Conservation (phyloP, 2,113 vertebrate genomes). For the Spea bombifrons region DNA sequence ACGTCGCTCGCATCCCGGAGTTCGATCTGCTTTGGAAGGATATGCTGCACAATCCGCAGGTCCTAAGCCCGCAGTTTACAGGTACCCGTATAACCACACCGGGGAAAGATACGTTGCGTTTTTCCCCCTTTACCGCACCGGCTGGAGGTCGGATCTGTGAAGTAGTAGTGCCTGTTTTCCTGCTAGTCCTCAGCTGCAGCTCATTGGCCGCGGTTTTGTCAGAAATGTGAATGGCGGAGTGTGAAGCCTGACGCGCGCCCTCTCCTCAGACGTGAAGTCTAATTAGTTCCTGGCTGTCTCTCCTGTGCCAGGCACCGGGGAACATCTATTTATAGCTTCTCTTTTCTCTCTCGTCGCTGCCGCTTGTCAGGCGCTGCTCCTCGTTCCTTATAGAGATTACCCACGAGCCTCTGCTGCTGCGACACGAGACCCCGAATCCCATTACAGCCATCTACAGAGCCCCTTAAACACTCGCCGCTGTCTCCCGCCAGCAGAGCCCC, state of each 20-base stretch:
- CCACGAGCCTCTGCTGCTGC: too few species aligned
- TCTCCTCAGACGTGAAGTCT: neutral
- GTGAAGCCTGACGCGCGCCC: neutral
- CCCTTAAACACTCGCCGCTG: too few species aligned
- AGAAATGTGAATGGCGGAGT: neutral
- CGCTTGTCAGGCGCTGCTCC: too few species aligned
- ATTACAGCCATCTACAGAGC: too few species aligned
- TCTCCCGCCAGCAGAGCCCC: too few species aligned
- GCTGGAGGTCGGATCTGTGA: too few species aligned
- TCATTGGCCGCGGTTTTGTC: neutral
- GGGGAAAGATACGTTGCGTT: too few species aligned
- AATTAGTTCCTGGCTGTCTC: neutral
- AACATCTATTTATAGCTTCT: slow-evolving; percentile 3
- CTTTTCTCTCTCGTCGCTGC: neutral
- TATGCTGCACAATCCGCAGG: slow-evolving; percentile 88
- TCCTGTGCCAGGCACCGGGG: neutral
- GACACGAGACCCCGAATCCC: too few species aligned
- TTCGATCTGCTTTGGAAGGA: slow-evolving; percentile 94
- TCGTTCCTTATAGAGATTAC: too few species aligned
- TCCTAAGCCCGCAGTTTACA: slow-evolving; percentile 88
- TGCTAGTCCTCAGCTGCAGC: neutral
- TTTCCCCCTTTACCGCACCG: neutral
- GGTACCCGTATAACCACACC: slow-evolving; percentile 59
- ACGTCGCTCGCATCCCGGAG: slow-evolving; percentile 90
- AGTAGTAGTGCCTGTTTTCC: neutral